phyloP scores from a whole-genome alignment of 1,140 invertebrate genomes.

The Megalonaias nervosa region DNA sequence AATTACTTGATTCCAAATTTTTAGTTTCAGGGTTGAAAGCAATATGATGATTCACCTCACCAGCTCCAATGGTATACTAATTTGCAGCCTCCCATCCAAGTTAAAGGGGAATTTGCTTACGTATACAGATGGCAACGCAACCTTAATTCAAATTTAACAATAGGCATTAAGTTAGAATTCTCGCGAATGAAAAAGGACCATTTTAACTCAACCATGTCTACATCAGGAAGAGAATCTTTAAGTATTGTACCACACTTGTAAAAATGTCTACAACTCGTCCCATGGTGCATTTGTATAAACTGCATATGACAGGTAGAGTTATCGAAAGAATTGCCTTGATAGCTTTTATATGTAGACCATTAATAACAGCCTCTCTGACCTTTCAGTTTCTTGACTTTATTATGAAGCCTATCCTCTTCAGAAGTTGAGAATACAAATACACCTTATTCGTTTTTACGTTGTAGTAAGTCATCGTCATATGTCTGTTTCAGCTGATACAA shows the following conservation, averaged over 20 bases:
- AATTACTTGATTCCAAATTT: slow-evolving; percentile 36
- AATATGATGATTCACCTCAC: slow-evolving; percentile 33
- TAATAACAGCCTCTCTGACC: too few relatives aligned
- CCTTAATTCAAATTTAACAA: slow-evolving; percentile 19
- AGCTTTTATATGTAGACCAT: too few relatives aligned
- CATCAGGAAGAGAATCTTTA: slow-evolving; percentile 11
- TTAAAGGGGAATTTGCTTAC: slow-evolving; percentile 41
- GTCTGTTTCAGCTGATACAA: slow-evolving; percentile 19
- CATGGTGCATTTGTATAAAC: too few relatives aligned
- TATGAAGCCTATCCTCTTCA: too few relatives aligned
- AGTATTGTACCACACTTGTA: too few relatives aligned
- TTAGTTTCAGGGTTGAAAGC: slow-evolving; percentile 36
- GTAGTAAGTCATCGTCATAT: slow-evolving; percentile 1
- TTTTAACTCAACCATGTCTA: slow-evolving; percentile 30
- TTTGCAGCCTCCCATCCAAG: slow-evolving; percentile 37
- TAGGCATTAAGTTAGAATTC: slow-evolving; percentile 16
- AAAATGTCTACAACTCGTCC: too few relatives aligned
- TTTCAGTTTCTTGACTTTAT: too few relatives aligned
- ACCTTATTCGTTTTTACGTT: too few relatives aligned
- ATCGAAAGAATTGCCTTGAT: too few relatives aligned
- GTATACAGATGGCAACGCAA: slow-evolving; percentile 35
- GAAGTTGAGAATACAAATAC: too few relatives aligned
- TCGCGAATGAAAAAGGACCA: slow-evolving; percentile 19
- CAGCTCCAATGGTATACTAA: slow-evolving; percentile 39
- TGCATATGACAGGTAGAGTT: too few relatives aligned